These are phyloP conservation scores for Chelmon rostratus DNA, from an alignment of 2,797 vertebrate species.

Conservation along the genomic window DNA sequence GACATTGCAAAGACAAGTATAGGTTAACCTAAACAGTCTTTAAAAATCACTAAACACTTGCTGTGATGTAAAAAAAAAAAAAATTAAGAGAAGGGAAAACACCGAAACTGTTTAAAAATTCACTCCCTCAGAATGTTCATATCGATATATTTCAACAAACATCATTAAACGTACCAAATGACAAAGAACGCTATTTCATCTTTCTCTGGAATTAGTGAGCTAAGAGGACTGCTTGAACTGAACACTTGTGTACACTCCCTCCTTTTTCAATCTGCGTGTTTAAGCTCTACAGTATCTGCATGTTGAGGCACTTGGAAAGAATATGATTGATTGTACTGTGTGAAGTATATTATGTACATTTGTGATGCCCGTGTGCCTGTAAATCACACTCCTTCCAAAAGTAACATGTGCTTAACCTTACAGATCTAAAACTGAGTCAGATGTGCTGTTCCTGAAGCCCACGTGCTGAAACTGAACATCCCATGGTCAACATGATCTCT, in stretches of 20 bases:
- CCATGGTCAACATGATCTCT: conserved; percentile 39
- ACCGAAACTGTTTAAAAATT: conserved; percentile 21
- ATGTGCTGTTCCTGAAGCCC: conserved; percentile 34
- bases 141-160: conserved; percentile 47
- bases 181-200: conserved; percentile 31
- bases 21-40: neutral
- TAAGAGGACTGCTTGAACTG: conserved; percentile 48
- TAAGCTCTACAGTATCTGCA: conserved; percentile 76
- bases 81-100: conserved; percentile 10
- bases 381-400: conserved; percentile 71
- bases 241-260: conserved; percentile 45
- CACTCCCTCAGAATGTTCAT: conserved; percentile 39
- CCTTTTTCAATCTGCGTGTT: conserved; percentile 46
- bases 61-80: conserved; percentile 34
- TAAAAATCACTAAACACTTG: conserved; percentile 26
- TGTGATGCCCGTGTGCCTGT: conserved; percentile 52
- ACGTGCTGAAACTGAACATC: conserved; percentile 36
- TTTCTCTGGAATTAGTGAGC: conserved; percentile 40
- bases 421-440: conserved; percentile 48
- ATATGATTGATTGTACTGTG: conserved; percentile 79
- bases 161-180: conserved; percentile 43
- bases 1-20: neutral
- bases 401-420: conserved; percentile 52
- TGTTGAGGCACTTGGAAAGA: conserved; percentile 88
- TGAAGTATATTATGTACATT: conserved; percentile 67